A percentile compares a stretch with the other conserved stretches of the same genome.
Evolutionary conservation across 2,113 vertebrate genomes (phyloP).

Genomic region (Triplophysa dalaica): DNA sequence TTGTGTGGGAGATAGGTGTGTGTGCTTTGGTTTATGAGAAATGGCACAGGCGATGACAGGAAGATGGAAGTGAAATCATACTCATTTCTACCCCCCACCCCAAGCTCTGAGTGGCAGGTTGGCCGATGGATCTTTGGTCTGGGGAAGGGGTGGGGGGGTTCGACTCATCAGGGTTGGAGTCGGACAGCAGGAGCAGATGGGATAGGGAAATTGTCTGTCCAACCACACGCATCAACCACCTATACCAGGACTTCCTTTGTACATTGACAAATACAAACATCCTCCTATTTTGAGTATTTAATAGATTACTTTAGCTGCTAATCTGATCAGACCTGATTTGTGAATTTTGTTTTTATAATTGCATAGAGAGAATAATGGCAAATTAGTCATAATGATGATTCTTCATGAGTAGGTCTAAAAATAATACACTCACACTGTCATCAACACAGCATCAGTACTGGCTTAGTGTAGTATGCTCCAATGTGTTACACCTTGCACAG

Average conservation of each 20-base stretch:
- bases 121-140: conserved; percentile 28
- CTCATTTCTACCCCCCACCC: conserved; percentile 3
- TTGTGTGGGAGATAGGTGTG: not conserved
- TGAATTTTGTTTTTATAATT: no score
- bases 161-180: conserved; percentile 33
- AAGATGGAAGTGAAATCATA: not conserved
- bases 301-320: not conserved
- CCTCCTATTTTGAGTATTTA: not conserved
- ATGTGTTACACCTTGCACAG: no score
- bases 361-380: no score
- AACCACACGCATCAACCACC: conserved; percentile 1
- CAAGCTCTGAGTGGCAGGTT: conserved; percentile 22
- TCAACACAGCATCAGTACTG: no score
- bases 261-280: not conserved
- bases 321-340: no score
- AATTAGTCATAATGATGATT: no score
- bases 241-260: not conserved
- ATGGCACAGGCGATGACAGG: not conserved
- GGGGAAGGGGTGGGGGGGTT: conserved; percentile 21
- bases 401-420: no score
- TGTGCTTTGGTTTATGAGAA: conserved; percentile 25
- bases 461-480: no score
- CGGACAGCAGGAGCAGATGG: conserved; percentile 38
- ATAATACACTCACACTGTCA: no score
- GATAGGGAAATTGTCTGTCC: conserved; percentile 25